Conservation (phyloP, 2,888 invertebrate genomes). For the Spisula solida region DNA sequence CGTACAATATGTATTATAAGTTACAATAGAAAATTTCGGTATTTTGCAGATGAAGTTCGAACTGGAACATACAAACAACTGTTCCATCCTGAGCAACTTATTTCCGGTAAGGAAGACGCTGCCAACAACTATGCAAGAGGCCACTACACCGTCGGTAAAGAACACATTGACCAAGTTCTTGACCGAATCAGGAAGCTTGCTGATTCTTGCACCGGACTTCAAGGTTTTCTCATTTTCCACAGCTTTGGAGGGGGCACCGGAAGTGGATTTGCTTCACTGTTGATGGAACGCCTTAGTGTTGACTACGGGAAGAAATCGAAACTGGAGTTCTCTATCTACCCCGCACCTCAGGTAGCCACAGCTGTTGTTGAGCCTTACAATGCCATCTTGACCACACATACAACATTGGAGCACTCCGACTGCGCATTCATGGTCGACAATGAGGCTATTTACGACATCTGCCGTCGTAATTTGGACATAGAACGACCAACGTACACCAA, state of each 20-base stretch:
- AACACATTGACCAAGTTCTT: constrained; percentile 92
- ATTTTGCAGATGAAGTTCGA: constrained; percentile 87
- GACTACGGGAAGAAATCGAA: constrained; percentile 86
- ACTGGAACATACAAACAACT: constrained; percentile 93
- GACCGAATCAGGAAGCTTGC: constrained; percentile 91
- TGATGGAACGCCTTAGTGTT: constrained; percentile 85
- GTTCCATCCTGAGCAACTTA: constrained; percentile 99
- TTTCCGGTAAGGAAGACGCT: constrained; percentile 98
- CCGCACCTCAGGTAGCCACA: constrained; percentile 90
- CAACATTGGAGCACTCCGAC: constrained; percentile 96
- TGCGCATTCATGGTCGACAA: constrained; percentile 99
- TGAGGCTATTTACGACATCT: constrained; percentile 96
- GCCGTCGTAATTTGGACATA: constrained; percentile 93
- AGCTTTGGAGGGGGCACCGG: constrained; percentile 86
- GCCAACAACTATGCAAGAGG: constrained; percentile 99
- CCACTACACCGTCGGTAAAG: constrained; percentile 97
- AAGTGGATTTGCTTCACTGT: constrained; percentile 86
- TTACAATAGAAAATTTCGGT: not conserved
- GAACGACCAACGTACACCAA: constrained; percentile 95
- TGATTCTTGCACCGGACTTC: constrained; percentile 86
- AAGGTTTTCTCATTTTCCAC: constrained; percentile 86
- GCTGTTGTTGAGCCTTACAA: constrained; percentile 98
- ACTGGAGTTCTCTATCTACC: constrained; percentile 93
- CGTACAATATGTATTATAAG: no score
- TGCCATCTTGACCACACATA: constrained; percentile 97